These are phyloP conservation scores for Helobdella robusta DNA, from an alignment of 2,888 invertebrate genomes.

Conservation along the genomic window DNA sequence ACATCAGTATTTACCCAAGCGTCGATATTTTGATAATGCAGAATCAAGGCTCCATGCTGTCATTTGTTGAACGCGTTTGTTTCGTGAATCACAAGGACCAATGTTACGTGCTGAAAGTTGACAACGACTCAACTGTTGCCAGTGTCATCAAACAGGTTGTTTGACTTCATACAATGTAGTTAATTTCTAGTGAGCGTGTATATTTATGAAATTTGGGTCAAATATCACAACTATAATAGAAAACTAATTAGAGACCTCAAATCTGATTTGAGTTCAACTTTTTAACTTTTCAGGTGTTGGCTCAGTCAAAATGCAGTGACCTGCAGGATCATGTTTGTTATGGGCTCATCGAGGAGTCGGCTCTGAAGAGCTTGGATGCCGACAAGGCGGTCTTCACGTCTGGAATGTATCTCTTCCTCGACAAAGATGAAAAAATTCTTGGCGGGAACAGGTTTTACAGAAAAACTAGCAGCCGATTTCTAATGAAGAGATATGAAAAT, in stretches of 20 bases:
- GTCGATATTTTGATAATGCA: no score
- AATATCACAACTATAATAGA: no score
- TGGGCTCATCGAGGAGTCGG: conserved; percentile 21
- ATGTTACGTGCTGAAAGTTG: conserved; percentile 22
- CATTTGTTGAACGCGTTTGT: conserved; percentile 8
- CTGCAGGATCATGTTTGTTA: conserved; percentile 13
- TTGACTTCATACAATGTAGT: no score
- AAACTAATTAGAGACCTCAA: no score
- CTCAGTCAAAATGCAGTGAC: conserved; percentile 8
- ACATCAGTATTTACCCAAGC: no score
- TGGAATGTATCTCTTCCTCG: conserved; percentile 14
- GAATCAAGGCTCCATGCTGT: no score
- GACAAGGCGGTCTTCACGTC: conserved; percentile 14
- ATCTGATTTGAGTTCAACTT: no score
- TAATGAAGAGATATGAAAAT: conserved; percentile 20
- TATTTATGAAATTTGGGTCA: no score
- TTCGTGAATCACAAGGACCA: conserved; percentile 21
- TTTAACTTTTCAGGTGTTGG: conserved; percentile 15
- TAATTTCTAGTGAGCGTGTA: no score
- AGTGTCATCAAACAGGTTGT: conserved; percentile 17
- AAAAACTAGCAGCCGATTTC: conserved; percentile 22
- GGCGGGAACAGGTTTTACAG: conserved; percentile 20
- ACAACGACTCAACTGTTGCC: conserved; percentile 12
- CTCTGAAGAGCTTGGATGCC: conserved; percentile 10
- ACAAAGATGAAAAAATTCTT: conserved; percentile 21